A percentile compares a stretch with the other conserved stretches of the same genome.
Evolutionary conservation across 2,797 vertebrate genomes (phyloP).

Genomic region (Anisognathus igniventris): DNA sequence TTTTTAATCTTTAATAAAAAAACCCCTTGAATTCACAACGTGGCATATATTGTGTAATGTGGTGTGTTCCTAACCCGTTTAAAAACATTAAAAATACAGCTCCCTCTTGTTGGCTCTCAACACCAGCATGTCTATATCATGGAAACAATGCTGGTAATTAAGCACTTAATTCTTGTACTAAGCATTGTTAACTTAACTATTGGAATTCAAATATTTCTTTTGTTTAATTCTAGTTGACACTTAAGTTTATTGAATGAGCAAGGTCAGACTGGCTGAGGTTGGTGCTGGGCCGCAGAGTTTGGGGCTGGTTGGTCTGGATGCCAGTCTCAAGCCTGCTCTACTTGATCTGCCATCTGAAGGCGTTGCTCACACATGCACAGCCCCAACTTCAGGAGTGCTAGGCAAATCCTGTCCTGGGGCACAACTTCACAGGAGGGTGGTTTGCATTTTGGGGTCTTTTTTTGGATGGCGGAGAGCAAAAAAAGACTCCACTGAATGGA

Average conservation of each 20-base stretch:
- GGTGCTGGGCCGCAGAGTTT: not conserved
- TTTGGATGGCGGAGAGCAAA: too few species aligned
- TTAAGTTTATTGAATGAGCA: not conserved
- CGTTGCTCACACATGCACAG: not conserved
- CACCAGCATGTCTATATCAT: not conserved
- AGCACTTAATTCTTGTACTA: slow-evolving; percentile 21
- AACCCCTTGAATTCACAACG: not conserved
- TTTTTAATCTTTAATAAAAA: slow-evolving; percentile 65
- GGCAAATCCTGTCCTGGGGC: not conserved
- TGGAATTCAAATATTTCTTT: slow-evolving; percentile 4
- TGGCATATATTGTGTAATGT: not conserved
- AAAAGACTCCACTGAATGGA: not conserved
- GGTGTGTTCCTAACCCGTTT: not conserved
- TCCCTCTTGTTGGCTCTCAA: not conserved
- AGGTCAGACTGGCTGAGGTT: not conserved
- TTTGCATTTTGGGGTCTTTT: not conserved
- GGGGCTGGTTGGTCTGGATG: not conserved
- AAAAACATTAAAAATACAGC: not conserved
- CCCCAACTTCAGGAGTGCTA: not conserved
- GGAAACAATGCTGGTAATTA: slow-evolving; percentile 18
- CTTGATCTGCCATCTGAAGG: not conserved
- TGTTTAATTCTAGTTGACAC: not conserved
- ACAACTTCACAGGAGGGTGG: not conserved
- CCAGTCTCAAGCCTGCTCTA: not conserved
- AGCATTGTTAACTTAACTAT: slow-evolving; percentile 2